Evolutionary conservation across 2,113 vertebrate species (phyloP).

Genomic region (Casuarius casuarius): DNA sequence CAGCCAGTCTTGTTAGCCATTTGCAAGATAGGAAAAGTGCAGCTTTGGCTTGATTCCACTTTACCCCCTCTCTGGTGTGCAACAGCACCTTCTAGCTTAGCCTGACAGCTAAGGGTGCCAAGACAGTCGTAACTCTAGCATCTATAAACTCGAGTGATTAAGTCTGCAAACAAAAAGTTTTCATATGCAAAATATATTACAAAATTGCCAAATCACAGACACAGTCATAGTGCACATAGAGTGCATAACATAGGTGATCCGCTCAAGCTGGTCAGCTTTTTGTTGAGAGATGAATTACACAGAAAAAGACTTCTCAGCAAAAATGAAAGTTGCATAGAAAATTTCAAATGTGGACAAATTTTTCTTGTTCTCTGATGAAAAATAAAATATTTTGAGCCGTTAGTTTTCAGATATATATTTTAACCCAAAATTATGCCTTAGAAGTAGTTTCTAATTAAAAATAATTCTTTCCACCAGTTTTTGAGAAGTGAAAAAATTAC

Average conservation of each 20-base stretch:
- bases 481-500: not conserved
- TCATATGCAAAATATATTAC: not conserved
- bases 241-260: not conserved
- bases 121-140: not conserved
- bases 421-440: too few species aligned
- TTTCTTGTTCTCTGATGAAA: not conserved
- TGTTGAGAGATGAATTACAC: not conserved
- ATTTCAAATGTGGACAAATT: not conserved
- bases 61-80: accelerated
- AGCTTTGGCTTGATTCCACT: not conserved
- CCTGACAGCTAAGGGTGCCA: not conserved
- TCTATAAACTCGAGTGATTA: not conserved
- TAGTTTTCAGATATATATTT: too few species aligned
- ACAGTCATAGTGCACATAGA: too few species aligned
- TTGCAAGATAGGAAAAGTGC: not conserved
- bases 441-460: too few species aligned
- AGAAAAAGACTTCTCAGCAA: not conserved
- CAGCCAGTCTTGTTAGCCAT: accelerated
- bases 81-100: not conserved
- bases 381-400: not conserved
- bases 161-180: not conserved
- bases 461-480: not conserved
- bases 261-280: not conserved
- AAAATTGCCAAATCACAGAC: not conserved
- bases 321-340: not conserved